Percentiles rank a stretch among this genome's conserved stretches.
Conservation (phyloP, 2,113 vertebrate genomes). For the Urocynchramus pylzowi region DNA sequence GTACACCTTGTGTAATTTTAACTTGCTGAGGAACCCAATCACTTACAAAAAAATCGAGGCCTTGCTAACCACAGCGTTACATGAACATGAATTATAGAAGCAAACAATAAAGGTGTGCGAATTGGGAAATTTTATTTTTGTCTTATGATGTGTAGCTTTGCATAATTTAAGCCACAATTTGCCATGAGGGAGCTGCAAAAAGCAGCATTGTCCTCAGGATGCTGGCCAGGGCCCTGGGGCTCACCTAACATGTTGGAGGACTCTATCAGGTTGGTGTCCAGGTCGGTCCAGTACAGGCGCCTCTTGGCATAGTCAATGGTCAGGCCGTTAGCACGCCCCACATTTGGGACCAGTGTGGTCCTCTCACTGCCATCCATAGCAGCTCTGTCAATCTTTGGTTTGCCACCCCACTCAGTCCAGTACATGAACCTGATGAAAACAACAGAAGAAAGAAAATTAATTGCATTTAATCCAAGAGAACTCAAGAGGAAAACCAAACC, state of each 20-base stretch:
- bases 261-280: constrained; percentile 94
- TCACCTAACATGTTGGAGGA: constrained; percentile 96
- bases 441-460: not conserved
- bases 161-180: not conserved
- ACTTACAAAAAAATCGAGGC: not conserved
- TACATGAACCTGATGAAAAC: constrained; percentile 87
- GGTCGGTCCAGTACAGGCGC: constrained; percentile 93
- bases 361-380: constrained; percentile 93
- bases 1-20: not conserved
- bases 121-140: not conserved
- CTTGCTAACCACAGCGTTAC: not conserved
- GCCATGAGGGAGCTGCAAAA: not conserved
- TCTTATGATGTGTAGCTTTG: not conserved
- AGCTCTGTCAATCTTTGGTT: constrained; percentile 92
- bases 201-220: not conserved
- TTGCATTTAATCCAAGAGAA: not conserved
- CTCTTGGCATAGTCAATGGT: constrained; percentile 95
- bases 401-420: constrained; percentile 97
- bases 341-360: constrained; percentile 87
- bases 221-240: not conserved
- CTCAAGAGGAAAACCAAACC: not conserved
- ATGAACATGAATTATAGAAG: not conserved
- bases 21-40: not conserved
- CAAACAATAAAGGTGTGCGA: not conserved
- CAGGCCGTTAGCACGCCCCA: constrained; percentile 92